Evolutionary conservation across 2,888 invertebrate species (phyloP), one percentile per base, ranked within the genome.

Genomic region (Fragum fragum): DNA sequence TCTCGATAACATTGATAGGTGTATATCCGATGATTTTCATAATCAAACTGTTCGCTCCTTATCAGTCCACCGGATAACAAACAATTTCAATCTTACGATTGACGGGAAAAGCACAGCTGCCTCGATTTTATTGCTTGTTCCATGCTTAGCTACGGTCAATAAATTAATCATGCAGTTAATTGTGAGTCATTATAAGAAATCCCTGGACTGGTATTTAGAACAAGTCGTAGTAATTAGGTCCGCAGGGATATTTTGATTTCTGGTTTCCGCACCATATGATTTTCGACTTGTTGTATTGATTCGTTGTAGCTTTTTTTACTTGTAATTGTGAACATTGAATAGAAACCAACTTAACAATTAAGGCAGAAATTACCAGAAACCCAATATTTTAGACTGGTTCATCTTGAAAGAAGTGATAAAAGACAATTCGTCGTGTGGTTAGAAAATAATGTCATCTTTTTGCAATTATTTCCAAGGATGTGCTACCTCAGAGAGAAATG

Each of bases 41-140:
- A 36, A 47, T 47, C 2, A 16, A 47, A 47, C n/a, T 47, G 47
- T 47, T n/a, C 47, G 14, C 2, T 9, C 47, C 5, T 14, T 47
- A 14, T 47, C 47, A n/a, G 3, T 18, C 2, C 7, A 47, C 2
- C 47, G 3, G 47, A 47, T n/a, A 47, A 5, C 3, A 47, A 47
- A 47, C 16, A 47, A 47, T 70, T 74, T 21, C 73, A 23, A 29
- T 52, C 29, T 72, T 76, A 59, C 14, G 59, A 61, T 61, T 39
- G 52, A 36, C 42, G 77, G 73, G 81, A 77, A 73, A 36, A 52
- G 53, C 69, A 26, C 81, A 81, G 76, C 68, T 77, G 81, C 70
- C 36, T 7, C 1, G 32, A 57, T 52, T 39, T 73, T 76, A 81
- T 74, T 77, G 70, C 61, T 53, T 73, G 52, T 52, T 32, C 39